Evolutionary conservation across 2,113 vertebrate species (phyloP).

Genomic region (Ciconia boyciana): DNA sequence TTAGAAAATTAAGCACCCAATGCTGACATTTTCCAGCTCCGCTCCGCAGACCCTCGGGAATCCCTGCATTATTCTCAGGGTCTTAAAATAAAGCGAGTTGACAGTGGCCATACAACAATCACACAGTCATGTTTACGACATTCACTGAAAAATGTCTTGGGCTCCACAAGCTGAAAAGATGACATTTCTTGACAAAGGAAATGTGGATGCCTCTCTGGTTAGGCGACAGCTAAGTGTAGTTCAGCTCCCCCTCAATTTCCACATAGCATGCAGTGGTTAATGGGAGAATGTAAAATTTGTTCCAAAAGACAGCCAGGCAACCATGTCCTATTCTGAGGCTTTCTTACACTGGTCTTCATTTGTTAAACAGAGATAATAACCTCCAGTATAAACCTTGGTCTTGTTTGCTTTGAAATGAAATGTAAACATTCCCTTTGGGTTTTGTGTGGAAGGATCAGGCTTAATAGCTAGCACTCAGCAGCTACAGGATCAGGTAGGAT

Average conservation of each 20-base stretch:
- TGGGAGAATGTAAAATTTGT: not conserved
- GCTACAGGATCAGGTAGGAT: not conserved
- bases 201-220: not conserved
- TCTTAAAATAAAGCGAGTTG: not conserved
- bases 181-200: not conserved
- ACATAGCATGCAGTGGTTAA: not conserved
- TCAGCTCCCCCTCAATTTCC: not conserved
- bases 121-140: fast-evolving
- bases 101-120: not conserved
- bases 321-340: not conserved
- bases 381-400: not conserved
- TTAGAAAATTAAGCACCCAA: not conserved
- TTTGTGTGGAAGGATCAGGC: not conserved
- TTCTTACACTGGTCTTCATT: not conserved
- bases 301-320: not conserved
- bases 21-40: not conserved
- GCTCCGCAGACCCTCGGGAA: not conserved
- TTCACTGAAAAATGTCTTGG: not conserved
- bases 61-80: not conserved
- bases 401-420: not conserved
- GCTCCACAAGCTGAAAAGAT: not conserved
- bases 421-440: not conserved
- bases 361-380: not conserved
- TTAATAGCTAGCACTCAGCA: not conserved
- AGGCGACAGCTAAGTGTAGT: not conserved